Conservation (phyloP, 1,140 invertebrate species). For the Melipona quadrifasciata region DNA sequence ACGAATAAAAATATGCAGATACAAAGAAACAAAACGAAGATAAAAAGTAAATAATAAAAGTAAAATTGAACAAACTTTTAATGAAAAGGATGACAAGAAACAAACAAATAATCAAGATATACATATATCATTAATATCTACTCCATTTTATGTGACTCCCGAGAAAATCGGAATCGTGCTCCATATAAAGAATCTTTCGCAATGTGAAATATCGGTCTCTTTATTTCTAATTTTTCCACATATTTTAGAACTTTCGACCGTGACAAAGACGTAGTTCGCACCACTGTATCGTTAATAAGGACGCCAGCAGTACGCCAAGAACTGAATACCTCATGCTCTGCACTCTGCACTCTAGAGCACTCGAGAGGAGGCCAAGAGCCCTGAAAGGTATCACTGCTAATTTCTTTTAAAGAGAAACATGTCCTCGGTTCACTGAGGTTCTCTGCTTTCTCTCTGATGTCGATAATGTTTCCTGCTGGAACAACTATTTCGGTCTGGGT, state of each 20-base stretch:
- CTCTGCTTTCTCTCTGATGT: background rate
- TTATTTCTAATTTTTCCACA: background rate
- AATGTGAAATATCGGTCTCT: background rate
- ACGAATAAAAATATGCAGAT: background rate
- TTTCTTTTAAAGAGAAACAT: slow-evolving; percentile 51
- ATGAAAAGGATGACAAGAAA: background rate
- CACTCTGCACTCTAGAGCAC: slow-evolving; percentile 28
- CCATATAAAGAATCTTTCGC: background rate
- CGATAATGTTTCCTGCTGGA: slow-evolving; percentile 14
- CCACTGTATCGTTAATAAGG: slow-evolving; percentile 36
- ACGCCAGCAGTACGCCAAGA: background rate
- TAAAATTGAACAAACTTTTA: background rate
- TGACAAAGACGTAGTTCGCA: slow-evolving; percentile 23
- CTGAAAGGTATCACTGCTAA: slow-evolving; percentile 46
- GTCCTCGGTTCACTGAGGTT: slow-evolving; percentile 20
- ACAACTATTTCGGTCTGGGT: slow-evolving; percentile 29
- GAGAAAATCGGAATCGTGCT: background rate
- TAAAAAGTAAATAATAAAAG: background rate
- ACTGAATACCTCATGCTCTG: slow-evolving; percentile 24
- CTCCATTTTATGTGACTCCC: no score
- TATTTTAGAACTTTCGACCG: slow-evolving; percentile 10
- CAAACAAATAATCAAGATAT: background rate
- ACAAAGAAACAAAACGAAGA: background rate
- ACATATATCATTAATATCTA: background rate
- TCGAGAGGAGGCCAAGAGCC: slow-evolving; percentile 50